phyloP scores from a whole-genome alignment of 2,888 invertebrate genomes.

The Bembecia ichneumoniformis region DNA sequence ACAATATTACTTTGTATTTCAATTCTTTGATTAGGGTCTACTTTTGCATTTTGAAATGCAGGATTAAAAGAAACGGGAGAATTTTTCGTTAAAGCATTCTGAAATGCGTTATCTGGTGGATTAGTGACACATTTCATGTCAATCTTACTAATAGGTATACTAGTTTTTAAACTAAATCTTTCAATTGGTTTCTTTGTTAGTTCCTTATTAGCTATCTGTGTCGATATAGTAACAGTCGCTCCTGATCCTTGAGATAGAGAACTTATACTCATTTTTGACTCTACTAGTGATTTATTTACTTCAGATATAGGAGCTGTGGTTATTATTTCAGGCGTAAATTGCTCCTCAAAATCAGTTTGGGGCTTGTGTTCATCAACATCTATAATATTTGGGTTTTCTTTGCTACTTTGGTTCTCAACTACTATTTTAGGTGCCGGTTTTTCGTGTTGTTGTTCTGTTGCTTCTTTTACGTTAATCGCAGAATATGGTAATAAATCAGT shows the following conservation, averaged over 20 bases:
- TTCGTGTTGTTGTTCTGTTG: constrained; percentile 14
- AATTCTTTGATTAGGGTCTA: constrained; percentile 28
- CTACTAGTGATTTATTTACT: constrained; percentile 19
- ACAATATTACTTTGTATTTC: constrained; percentile 62
- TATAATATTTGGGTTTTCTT: not conserved
- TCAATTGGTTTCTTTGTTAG: constrained; percentile 45
- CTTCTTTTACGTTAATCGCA: constrained; percentile 19
- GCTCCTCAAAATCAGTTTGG: constrained; percentile 54
- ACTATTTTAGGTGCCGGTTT: not conserved
- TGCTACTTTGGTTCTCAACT: constrained; percentile 7
- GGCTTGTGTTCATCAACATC: constrained; percentile 15
- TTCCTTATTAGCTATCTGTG: constrained; percentile 29
- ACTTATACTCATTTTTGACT: constrained; percentile 46
- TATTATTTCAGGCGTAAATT: constrained; percentile 48
- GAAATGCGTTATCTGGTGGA: constrained; percentile 29
- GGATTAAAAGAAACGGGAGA: constrained; percentile 25
- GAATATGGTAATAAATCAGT: constrained; percentile 28
- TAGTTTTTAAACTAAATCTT: constrained; percentile 59
- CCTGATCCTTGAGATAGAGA: constrained; percentile 46
- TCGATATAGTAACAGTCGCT: constrained; percentile 34
- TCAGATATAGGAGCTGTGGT: constrained; percentile 29
- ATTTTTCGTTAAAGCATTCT: constrained; percentile 21
- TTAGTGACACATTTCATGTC: constrained; percentile 57
- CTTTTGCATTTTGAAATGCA: constrained; percentile 24
- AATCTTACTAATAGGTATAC: constrained; percentile 63